Percentiles rank a stretch among this genome's conserved stretches.
phyloP scores from a whole-genome alignment of 1,140 invertebrate species.

The Samia ricini region DNA sequence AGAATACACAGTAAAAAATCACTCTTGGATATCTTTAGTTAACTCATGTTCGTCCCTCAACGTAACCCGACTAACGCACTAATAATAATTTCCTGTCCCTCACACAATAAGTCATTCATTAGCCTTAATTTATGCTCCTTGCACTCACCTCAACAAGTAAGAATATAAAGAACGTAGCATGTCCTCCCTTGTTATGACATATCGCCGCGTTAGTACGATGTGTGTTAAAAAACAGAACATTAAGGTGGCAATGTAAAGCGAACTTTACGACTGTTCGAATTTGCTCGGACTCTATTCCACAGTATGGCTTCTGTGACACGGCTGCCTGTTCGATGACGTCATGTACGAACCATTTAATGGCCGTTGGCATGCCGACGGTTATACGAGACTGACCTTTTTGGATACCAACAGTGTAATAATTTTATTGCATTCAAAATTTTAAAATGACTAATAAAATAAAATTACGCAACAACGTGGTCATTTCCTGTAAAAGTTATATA shows the following conservation, averaged over 20 bases:
- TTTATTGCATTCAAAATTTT: not conserved
- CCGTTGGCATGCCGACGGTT: conserved; percentile 28
- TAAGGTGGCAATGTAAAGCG: conserved; percentile 44
- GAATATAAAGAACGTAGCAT: conserved; percentile 31
- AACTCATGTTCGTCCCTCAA: conserved; percentile 22
- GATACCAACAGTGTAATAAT: conserved; percentile 15
- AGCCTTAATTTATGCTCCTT: conserved; percentile 73
- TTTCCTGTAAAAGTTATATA: not conserved
- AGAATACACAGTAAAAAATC: not conserved
- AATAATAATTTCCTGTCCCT: conserved; percentile 73
- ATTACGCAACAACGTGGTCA: not conserved
- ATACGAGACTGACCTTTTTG: conserved; percentile 18
- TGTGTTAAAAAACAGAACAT: conserved; percentile 34
- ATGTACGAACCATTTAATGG: conserved; percentile 40
- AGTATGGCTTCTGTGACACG: conserved; percentile 63
- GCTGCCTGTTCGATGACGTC: conserved; percentile 66
- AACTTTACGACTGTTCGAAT: conserved; percentile 27
- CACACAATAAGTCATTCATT: conserved; percentile 74
- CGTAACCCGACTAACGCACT: conserved; percentile 42
- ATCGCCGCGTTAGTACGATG: conserved; percentile 30
- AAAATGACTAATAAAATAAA: not conserved
- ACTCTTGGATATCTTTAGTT: not conserved
- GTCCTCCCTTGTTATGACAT: conserved; percentile 21
- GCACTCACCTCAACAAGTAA: conserved; percentile 54
- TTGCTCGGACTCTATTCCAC: conserved; percentile 30